Percentiles rank a stretch among this genome's conserved stretches.
These are phyloP conservation scores for Cyclophora albipunctata DNA, from an alignment of 2,888 invertebrate genomes.

Conservation along the genomic window DNA sequence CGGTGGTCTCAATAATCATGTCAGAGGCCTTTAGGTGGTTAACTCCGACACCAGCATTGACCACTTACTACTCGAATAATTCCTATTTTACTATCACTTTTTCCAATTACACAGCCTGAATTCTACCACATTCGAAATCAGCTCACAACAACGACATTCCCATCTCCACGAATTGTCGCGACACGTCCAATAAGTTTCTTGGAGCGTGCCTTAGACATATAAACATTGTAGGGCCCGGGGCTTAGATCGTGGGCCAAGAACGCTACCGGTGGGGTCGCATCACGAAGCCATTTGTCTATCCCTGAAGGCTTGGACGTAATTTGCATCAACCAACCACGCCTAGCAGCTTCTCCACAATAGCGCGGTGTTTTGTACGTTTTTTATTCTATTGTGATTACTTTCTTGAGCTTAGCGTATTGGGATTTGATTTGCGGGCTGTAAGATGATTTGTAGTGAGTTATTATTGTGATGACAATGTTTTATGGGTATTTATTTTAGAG, in stretches of 20 bases:
- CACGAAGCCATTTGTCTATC: constrained; percentile 67
- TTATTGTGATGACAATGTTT: too few relatives aligned
- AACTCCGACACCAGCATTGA: too few relatives aligned
- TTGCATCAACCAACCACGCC: constrained; percentile 65
- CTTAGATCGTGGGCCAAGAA: constrained; percentile 41
- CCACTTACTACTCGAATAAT: too few relatives aligned
- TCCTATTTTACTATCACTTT: too few relatives aligned
- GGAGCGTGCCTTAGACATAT: constrained; percentile 15
- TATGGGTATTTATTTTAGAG: too few relatives aligned
- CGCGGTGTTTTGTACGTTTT: constrained; percentile 16
- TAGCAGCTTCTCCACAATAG: constrained; percentile 61
- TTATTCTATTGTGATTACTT: background rate
- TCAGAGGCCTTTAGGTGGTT: too few relatives aligned
- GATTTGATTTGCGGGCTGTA: too few relatives aligned
- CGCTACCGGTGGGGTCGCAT: constrained; percentile 67
- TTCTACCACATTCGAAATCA: constrained; percentile 8
- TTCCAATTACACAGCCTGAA: too few relatives aligned
- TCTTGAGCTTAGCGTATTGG: too few relatives aligned
- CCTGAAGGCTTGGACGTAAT: constrained; percentile 57
- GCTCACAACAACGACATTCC: constrained; percentile 18
- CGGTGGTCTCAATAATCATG: too few relatives aligned
- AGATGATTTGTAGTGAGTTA: too few relatives aligned
- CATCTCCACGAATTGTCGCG: constrained; percentile 23
- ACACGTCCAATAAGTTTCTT: constrained; percentile 20
- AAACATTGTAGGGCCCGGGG: constrained; percentile 6